Conservation (phyloP, 2,888 invertebrate species). For the Apomyelois bistriatella region DNA sequence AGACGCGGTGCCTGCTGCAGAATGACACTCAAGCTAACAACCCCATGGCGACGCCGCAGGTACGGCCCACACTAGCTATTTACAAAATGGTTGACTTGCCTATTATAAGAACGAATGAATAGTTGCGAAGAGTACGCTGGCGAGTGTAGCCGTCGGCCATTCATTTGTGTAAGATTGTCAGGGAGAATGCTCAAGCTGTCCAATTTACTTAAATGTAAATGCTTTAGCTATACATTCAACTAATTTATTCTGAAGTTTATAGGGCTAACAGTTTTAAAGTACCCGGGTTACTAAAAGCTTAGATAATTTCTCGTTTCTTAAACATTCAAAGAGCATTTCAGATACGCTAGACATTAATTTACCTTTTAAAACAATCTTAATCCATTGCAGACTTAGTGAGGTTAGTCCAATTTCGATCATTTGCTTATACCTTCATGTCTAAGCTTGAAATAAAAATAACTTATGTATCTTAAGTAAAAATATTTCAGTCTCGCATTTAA, state of each 20-base stretch:
- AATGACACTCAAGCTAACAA: conserved; percentile 95
- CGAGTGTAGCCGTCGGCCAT: not conserved
- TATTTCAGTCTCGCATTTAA: not conserved
- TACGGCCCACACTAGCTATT: conserved; percentile 26
- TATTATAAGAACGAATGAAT: conserved; percentile 9
- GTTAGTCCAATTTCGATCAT: not conserved
- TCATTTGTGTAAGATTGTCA: conserved; percentile 11
- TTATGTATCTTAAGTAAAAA: not conserved
- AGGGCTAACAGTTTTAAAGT: not conserved
- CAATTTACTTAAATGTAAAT: conserved; percentile 7
- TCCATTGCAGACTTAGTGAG: not conserved
- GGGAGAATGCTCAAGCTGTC: conserved; percentile 9
- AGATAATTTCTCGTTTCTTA: too few relatives aligned
- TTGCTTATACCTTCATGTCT: not conserved
- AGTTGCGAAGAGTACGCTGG: conserved; percentile 8
- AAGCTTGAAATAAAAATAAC: not conserved
- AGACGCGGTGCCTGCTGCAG: conserved; percentile 93
- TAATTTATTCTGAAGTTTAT: conserved; percentile 1
- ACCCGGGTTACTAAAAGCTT: not conserved
- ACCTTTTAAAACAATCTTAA: not conserved
- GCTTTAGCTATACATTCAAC: not conserved
- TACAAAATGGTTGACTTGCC: conserved; percentile 2
- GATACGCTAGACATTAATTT: not conserved
- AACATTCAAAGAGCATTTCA: not conserved
- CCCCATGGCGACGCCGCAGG: conserved; percentile 90